Evolutionary conservation across 2,888 invertebrate genomes (phyloP).

Genomic region (Ommatoiulus sabulosus): DNA sequence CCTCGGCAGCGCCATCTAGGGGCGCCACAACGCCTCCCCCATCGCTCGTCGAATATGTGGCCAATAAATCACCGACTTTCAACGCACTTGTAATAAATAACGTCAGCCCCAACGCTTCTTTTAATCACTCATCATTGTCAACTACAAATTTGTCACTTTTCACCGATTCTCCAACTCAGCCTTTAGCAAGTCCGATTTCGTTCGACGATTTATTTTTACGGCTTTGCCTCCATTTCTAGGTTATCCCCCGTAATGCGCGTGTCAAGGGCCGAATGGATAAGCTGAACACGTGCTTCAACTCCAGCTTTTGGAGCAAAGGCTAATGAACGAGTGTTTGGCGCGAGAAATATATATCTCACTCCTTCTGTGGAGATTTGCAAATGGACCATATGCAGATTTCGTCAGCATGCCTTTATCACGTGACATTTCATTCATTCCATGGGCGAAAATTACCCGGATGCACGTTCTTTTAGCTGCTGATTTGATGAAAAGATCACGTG

Average conservation of each 20-base stretch:
- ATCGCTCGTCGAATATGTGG: not conserved
- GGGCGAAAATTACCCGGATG: too few relatives aligned
- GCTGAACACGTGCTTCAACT: not conserved
- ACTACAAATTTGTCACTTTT: conserved; percentile 32
- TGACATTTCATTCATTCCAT: too few relatives aligned
- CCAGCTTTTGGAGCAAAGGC: not conserved
- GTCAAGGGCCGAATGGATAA: not conserved
- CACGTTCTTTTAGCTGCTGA: too few relatives aligned
- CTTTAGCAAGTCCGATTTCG: not conserved
- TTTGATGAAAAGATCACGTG: too few relatives aligned
- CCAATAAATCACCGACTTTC: conserved; percentile 13
- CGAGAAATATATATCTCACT: too few relatives aligned
- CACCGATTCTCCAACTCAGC: not conserved
- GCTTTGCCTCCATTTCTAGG: not conserved
- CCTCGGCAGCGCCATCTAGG: not conserved
- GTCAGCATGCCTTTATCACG: too few relatives aligned
- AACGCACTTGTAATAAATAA: conserved; percentile 21
- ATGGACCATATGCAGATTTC: too few relatives aligned
- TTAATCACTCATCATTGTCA: conserved; percentile 34
- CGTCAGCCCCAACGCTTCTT: conserved; percentile 34
- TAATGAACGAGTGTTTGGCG: not conserved
- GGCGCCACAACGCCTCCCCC: not conserved
- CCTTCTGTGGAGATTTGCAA: too few relatives aligned
- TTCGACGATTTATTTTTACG: not conserved
- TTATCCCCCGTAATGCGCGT: not conserved